These are phyloP conservation scores for Cichladusa arquata DNA, from an alignment of 2,113 vertebrate species.

Conservation along the genomic window DNA sequence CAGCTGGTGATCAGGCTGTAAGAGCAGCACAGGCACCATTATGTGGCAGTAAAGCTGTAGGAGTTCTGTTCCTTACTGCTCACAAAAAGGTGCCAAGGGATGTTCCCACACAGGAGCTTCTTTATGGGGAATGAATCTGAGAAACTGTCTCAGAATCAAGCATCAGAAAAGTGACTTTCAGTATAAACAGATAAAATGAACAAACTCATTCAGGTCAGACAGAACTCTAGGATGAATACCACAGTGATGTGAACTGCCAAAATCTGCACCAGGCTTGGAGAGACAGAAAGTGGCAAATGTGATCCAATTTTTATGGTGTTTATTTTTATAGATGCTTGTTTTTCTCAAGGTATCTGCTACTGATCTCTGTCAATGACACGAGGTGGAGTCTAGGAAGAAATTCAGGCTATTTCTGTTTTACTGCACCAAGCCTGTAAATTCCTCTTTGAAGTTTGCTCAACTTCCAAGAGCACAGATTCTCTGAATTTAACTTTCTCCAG, in stretches of 20 bases:
- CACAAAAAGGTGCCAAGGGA: not conserved
- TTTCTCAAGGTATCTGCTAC: not conserved
- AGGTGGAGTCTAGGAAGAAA: not conserved
- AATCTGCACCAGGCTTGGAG: not conserved
- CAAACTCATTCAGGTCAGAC: not conserved
- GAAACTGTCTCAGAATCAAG: not conserved
- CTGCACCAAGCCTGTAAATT: not conserved
- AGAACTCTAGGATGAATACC: not conserved
- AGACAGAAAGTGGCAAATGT: not conserved
- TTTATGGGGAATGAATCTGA: not conserved
- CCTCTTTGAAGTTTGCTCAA: not conserved
- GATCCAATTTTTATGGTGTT: not conserved
- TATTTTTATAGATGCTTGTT: not conserved
- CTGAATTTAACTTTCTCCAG: not conserved
- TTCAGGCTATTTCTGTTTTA: not conserved
- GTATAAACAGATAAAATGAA: not conserved
- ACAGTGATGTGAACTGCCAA: not conserved
- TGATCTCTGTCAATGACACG: not conserved
- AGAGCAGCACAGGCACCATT: not conserved
- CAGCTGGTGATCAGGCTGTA: not conserved
- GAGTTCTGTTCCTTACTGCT: not conserved
- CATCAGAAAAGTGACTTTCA: not conserved
- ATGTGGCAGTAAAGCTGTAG: not conserved
- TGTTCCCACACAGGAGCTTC: not conserved
- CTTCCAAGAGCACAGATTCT: not conserved